These are phyloP conservation scores for Chloroclystis v-ata DNA, from an alignment of 2,888 invertebrate genomes.

Conservation along the genomic window DNA sequence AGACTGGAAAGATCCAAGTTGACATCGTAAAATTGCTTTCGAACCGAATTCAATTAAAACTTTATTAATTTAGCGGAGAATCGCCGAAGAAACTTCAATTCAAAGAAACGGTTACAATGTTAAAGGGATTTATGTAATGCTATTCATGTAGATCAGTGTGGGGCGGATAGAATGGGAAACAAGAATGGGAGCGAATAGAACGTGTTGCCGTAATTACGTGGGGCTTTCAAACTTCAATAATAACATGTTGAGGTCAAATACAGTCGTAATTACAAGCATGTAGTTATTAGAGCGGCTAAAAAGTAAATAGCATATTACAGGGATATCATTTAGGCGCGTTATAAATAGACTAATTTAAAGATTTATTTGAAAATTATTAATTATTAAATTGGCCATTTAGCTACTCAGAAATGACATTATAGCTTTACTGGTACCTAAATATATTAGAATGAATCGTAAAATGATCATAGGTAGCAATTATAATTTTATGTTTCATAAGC, in stretches of 20 bases:
- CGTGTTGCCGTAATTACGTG: slow-evolving; percentile 13
- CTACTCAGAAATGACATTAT: slow-evolving; percentile 49
- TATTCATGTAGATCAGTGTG: slow-evolving; percentile 43
- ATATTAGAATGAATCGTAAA: slow-evolving; percentile 45
- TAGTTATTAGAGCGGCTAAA: no score
- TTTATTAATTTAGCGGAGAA: slow-evolving; percentile 73
- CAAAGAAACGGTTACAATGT: slow-evolving; percentile 61
- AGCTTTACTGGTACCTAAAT: slow-evolving; percentile 39
- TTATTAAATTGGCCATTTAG: no score
- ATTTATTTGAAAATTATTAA: no score
- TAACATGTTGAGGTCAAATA: slow-evolving; percentile 43
- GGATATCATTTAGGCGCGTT: slow-evolving; percentile 9
- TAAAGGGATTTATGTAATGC: slow-evolving; percentile 62
- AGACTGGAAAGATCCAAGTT: slow-evolving; percentile 39
- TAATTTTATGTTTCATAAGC: no score
- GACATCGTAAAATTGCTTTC: slow-evolving; percentile 60
- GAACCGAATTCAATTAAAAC: slow-evolving; percentile 72
- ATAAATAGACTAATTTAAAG: slow-evolving; percentile 32
- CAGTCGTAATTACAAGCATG: slow-evolving; percentile 62
- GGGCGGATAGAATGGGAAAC: not conserved
- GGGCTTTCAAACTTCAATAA: slow-evolving; percentile 19
- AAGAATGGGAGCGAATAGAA: not conserved
- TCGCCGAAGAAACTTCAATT: slow-evolving; percentile 58
- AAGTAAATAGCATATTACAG: no score
- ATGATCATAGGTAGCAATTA: slow-evolving; percentile 7